A percentile compares a stretch with the other conserved stretches of the same genome.
phyloP scores from a whole-genome alignment of 2,797 vertebrate species.

The Melopsittacus undulatus region DNA sequence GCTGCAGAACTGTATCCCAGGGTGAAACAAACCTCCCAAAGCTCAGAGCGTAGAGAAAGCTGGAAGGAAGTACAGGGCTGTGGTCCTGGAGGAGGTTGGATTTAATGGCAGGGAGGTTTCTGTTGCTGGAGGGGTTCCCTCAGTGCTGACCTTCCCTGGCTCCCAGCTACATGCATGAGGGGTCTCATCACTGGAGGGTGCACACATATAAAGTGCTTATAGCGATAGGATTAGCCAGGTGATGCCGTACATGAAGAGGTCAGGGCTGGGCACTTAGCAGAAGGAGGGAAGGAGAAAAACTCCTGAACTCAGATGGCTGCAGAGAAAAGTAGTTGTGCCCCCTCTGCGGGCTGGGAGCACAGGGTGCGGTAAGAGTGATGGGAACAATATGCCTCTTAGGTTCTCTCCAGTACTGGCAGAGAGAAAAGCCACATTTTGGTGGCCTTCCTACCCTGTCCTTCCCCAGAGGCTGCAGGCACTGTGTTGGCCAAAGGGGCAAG shows the following conservation, averaged over 20 bases:
- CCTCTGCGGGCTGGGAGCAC: neutral
- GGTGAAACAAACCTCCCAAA: neutral
- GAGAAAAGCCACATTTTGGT: rapidly evolving
- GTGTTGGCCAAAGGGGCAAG: neutral
- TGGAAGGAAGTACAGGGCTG: neutral
- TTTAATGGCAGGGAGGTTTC: neutral
- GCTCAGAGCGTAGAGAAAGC: neutral
- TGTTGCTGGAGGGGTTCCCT: neutral
- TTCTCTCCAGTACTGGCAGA: neutral
- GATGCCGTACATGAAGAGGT: neutral
- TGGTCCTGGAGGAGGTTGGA: rapidly evolving
- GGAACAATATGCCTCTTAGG: neutral
- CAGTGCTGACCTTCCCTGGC: neutral
- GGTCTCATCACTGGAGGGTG: neutral
- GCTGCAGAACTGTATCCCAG: neutral
- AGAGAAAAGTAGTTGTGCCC: neutral
- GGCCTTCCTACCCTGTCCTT: neutral
- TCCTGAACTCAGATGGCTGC: neutral
- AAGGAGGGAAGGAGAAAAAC: neutral
- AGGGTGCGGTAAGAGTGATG: neutral
- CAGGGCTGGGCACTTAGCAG: neutral
- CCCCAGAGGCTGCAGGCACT: rapidly evolving
- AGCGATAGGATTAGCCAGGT: neutral
- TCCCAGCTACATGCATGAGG: neutral
- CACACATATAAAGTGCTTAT: rapidly evolving